Evolutionary conservation across 2,888 invertebrate genomes (phyloP).

Genomic region (Blera fallax): DNA sequence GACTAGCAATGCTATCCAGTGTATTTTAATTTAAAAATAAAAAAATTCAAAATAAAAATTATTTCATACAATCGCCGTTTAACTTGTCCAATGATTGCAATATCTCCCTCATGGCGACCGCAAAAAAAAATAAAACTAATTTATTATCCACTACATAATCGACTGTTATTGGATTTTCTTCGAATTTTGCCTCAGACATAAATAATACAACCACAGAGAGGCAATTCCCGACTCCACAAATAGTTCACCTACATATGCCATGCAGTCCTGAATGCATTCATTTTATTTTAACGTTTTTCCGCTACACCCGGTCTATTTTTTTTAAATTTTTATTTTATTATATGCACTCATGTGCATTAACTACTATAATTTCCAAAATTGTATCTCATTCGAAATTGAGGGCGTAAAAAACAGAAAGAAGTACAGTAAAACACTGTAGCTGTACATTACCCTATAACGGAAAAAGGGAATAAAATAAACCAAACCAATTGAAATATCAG

Average conservation of each 20-base stretch:
- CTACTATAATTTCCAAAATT: conserved; percentile 44
- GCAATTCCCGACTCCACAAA: background rate
- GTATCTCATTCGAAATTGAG: background rate
- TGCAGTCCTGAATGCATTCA: background rate
- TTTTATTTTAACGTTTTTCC: background rate
- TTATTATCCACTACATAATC: conserved; percentile 31
- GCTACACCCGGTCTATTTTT: background rate
- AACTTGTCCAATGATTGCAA: conserved; percentile 1
- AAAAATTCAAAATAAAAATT: background rate
- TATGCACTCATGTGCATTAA: conserved; percentile 50
- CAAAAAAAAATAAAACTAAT: conserved; percentile 57
- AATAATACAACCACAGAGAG: conserved; percentile 32
- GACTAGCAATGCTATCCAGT: too few species aligned
- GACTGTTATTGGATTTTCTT: conserved; percentile 51
- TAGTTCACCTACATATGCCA: conserved; percentile 11
- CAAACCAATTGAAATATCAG: conserved; percentile 61
- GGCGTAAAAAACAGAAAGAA: background rate
- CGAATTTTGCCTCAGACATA: conserved; percentile 9
- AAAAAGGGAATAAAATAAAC: conserved; percentile 2
- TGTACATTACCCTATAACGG: conserved; percentile 2
- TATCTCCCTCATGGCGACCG: background rate
- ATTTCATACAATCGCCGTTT: conserved; percentile 20
- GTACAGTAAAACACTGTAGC: background rate
- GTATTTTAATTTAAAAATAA: too few species aligned
- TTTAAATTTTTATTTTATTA: conserved; percentile 38